Base-by-base conservation (phyloP, 1,140 invertebrate genomes). In the Laupala kohalensis region DNA sequence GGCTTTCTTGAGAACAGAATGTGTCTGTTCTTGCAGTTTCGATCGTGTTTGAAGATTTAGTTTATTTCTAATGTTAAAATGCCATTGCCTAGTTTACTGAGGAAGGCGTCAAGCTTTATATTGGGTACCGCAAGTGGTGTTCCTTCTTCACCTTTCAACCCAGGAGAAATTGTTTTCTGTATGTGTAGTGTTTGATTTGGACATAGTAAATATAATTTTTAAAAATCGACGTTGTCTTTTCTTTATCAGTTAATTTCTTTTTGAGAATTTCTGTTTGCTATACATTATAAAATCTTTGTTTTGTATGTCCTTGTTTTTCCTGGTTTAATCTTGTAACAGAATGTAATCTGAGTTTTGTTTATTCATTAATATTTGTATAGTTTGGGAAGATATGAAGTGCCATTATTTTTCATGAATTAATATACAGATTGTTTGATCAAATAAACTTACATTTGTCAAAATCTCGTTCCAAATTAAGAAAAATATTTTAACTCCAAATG, bases 91-190 rank as follows among this genome's bases (percentile, higher is more conserved):
- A 72, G 29, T 30, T 68, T 72, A 5, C 67, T 72, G 25, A 72
- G 24, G 23, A 67, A 53, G 53, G 71, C 71, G 25, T 72, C 71
- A 5, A 72, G 25, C 62, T 72, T 68, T 25, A 72, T 72, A 19
- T 28, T 72, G 13, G 71, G 71, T 25, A 30, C 29, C 5, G 30
- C 29, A 25, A 72, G n/a, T 25, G 71, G 62, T 12, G 67, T 26
- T 12, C 65, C 71, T 26, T 15, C 63, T 25, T 25, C 65, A 67
- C 71, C 65, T 1, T 72, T 68, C 29, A n/a, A n/a, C 26, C 64
- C 67, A 25, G 71, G 71, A 12, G 71, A 72, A 72, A 30, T 67
- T 28, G 65, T 72, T 24, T 72, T 72, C 23, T 67, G 71, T 72
- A 67, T 67, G 71, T 72, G 5, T 64, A 28, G 1, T 53, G 28